Percentiles rank a stretch among this genome's conserved stretches.
phyloP scores from a whole-genome alignment of 2,888 invertebrate genomes.

The Sesamia inferens region DNA sequence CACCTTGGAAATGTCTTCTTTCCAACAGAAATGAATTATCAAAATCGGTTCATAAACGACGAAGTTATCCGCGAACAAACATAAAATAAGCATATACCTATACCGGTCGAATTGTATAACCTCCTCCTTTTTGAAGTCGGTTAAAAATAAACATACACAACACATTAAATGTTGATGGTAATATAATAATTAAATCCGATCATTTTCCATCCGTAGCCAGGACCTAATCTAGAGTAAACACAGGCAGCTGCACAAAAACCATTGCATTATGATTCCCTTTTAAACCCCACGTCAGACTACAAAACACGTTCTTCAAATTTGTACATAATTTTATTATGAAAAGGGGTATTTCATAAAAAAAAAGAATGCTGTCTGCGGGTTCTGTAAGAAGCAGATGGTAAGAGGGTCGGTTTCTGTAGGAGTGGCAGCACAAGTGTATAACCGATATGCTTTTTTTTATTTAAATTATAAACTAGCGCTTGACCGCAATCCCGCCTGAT shows the following conservation, averaged over 20 bases:
- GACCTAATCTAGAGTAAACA: slow-evolving; percentile 12
- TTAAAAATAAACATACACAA: background rate
- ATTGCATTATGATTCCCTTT: slow-evolving; percentile 7
- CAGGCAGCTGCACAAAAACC: slow-evolving; percentile 18
- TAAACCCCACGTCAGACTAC: slow-evolving; percentile 25
- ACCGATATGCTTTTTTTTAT: too few relatives aligned
- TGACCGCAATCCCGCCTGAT: too few relatives aligned
- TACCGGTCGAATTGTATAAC: too few relatives aligned
- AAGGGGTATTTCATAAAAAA: slow-evolving; percentile 22
- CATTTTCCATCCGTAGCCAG: background rate
- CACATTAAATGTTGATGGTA: background rate
- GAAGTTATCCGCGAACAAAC: too few relatives aligned
- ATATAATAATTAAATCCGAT: background rate
- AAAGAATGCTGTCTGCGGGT: background rate
- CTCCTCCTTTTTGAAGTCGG: too few relatives aligned
- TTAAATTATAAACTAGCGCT: too few relatives aligned
- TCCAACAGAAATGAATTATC: too few relatives aligned
- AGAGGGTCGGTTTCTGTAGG: too few relatives aligned
- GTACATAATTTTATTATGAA: slow-evolving; percentile 38
- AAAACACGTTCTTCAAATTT: slow-evolving; percentile 40
- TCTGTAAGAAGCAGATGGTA: background rate
- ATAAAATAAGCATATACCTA: too few relatives aligned
- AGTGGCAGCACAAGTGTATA: background rate
- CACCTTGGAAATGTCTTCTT: too few relatives aligned
- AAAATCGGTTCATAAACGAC: too few relatives aligned